Percentiles rank a stretch among this genome's conserved stretches.
Conservation (phyloP, 2,797 vertebrate genomes). For the Harpagifer antarcticus region DNA sequence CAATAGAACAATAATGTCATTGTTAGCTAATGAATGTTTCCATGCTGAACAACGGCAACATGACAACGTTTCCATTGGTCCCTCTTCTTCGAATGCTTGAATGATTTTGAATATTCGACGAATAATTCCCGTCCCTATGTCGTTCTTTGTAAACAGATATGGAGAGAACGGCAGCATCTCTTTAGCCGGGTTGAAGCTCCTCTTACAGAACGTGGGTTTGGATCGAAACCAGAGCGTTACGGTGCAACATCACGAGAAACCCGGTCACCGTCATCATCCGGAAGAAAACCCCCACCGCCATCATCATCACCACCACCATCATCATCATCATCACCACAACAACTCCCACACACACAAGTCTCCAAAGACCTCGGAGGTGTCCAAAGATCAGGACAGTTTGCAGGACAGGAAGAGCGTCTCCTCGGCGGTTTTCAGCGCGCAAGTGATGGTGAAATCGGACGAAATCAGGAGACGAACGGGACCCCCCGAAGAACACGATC, state of each 20-base stretch:
- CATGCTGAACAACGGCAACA: too few species aligned
- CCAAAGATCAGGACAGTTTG: conserved; percentile 30
- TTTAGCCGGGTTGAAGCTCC: conserved; percentile 88
- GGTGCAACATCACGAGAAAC: conserved; percentile 75
- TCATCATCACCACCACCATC: conserved; percentile 4
- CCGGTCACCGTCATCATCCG: conserved; percentile 9
- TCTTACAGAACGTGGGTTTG: conserved; percentile 90
- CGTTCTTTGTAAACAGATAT: conserved; percentile 80
- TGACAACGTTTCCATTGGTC: too few species aligned
- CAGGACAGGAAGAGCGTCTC: conserved; percentile 54
- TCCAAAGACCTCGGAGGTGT: conserved; percentile 31
- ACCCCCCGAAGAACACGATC: not conserved
- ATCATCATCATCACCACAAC: conserved; percentile 55
- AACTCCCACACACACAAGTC: conserved; percentile 35
- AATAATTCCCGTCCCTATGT: too few species aligned
- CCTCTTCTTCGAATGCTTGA: too few species aligned
- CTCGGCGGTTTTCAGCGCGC: conserved; percentile 37
- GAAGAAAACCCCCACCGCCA: conserved; percentile 30
- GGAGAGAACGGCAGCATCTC: conserved; percentile 95
- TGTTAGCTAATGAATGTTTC: too few species aligned
- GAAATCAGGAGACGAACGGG: not conserved
- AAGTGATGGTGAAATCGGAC: conserved; percentile 12
- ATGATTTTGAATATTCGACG: too few species aligned
- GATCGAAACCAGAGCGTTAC: conserved; percentile 85
- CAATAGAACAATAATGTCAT: too few species aligned